phyloP scores from a whole-genome alignment of 2,888 invertebrate genomes.

The Amphipoea lucens region DNA sequence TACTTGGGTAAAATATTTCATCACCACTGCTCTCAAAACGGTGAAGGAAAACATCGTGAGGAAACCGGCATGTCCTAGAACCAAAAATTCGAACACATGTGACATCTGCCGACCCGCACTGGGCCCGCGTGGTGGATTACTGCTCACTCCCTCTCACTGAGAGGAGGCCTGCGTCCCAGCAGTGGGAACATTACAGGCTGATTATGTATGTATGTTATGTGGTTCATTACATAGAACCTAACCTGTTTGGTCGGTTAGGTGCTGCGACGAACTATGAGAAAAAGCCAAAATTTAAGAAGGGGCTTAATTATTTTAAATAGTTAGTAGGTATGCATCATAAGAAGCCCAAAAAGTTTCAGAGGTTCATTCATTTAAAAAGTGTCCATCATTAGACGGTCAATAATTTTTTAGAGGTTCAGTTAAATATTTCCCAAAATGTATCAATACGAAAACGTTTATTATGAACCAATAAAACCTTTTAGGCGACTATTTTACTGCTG shows the following conservation, averaged over 20 bases:
- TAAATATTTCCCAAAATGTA: slow-evolving; percentile 8
- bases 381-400: too few relatives aligned
- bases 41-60: too few relatives aligned
- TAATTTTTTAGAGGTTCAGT: neutral
- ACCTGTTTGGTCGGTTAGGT: too few relatives aligned
- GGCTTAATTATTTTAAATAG: neutral
- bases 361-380: neutral
- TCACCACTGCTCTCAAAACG: too few relatives aligned
- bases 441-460: slow-evolving; percentile 46
- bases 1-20: neutral
- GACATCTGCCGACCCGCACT: neutral
- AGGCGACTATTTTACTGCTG: slow-evolving; percentile 58
- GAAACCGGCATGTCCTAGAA: neutral
- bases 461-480: slow-evolving; percentile 59
- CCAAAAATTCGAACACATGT: neutral
- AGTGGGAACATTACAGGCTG: neutral
- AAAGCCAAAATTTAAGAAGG: neutral
- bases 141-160: neutral
- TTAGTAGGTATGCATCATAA: neutral
- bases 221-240: too few relatives aligned
- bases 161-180: neutral
- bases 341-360: neutral
- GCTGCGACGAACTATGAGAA: neutral
- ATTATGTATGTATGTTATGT: too few relatives aligned
- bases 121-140: neutral